Base-by-base conservation (phyloP, 2,113 vertebrate species). In the Pelusios castaneus region DNA sequence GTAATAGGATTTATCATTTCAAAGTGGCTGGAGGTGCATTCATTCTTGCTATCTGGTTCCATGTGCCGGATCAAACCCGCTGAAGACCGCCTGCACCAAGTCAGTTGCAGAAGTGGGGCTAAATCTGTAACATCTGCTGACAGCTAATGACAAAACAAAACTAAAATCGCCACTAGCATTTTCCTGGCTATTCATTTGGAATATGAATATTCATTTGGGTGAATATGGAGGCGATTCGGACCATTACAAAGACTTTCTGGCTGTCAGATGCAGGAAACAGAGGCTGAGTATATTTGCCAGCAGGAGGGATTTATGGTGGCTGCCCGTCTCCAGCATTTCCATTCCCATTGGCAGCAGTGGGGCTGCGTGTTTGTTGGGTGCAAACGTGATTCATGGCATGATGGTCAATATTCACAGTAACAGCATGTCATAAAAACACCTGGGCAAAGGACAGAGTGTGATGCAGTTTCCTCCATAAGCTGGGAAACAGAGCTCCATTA, bases 1-100 rank as follows among this genome's bases (percentile, higher is more conserved):
- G 80, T 95, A 92, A 95, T 90, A 84, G 93, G 86, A 89, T 96
- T 96, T 92, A 91, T 91, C 7, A 5, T 84, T 80, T 92, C 89
- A 7, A 41, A 54, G 85, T 56, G 54, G 77, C 43, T n/a, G n/a
- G 80, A 95, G 91, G 80, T 84, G 10, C 2, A 12, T 63, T 96
- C 93, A 95, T 2, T 92, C 90, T 95, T 96, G 90, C 91, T 95
- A 93, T 92, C 95, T 63, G 31, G 2, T 24, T 76, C 41, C 14
- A 8, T 78, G 81, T 82, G 83, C 41, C 84, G 22, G 8, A 43
- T 55, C 84, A 31, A 67, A 76, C 75, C 17, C 82, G 80, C 54
- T 19, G 79, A 80, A 78, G 76, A 14, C 2, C 1, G 31, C 80
- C 29, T 45, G 21, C 17, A 29, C 24, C 13, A 4, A 82, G 78